Percentiles rank a stretch among this genome's conserved stretches.
Conservation (phyloP, 2,797 vertebrate genomes). For the Hydrolagus colliei region DNA sequence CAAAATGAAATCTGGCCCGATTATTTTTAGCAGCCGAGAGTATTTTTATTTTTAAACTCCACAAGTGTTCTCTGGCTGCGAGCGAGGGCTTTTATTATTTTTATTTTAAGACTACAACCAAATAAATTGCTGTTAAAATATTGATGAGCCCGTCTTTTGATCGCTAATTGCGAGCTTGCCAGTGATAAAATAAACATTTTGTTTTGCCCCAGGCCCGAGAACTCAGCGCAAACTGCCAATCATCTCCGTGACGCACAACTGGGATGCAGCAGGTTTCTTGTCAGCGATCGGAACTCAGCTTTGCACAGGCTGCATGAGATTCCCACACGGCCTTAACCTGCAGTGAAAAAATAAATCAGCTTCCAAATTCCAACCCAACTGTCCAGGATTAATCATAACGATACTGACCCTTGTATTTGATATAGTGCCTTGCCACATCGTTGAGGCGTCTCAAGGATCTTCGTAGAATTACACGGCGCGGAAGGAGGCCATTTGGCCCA, state of each 20-base stretch:
- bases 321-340: no score
- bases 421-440: no score
- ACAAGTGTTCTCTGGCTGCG: no score
- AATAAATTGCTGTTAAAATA: constrained; percentile 23
- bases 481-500: no score
- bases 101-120: not conserved
- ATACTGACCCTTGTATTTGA: no score
- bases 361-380: no score
- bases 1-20: not conserved
- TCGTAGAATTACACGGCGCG: no score
- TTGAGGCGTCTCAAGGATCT: no score
- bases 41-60: not conserved
- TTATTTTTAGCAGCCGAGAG: not conserved
- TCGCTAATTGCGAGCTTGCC: constrained; percentile 3
- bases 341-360: no score
- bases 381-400: no score
- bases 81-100: not conserved
- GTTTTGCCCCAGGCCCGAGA: not conserved
- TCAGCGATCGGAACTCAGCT: not conserved
- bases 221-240: not conserved
- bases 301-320: not conserved
- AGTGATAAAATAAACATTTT: not conserved
- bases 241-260: not conserved
- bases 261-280: not conserved
- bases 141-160: not conserved